Base-by-base conservation (phyloP, 2,797 vertebrate species). In the Anguilla pacifica region DNA sequence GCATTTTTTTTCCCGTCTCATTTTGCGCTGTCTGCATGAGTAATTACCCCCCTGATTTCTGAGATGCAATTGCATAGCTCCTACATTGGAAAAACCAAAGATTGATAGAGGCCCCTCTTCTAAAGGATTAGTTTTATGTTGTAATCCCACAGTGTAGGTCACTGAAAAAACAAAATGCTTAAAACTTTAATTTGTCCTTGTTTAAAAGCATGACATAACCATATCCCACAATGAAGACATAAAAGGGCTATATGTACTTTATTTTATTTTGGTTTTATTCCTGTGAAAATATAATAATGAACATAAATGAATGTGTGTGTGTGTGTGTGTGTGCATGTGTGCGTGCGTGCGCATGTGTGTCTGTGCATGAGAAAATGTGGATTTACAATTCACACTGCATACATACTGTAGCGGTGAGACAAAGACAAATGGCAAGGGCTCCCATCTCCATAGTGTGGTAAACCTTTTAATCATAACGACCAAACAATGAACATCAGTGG, bases 41-140 rank as follows among this genome's bases (percentile, higher is more conserved):
- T 98, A 98, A 99, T 99, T 98, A 97, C 97, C 96, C 95, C 94
- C 94, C 94, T 97, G 97, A 98, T 97, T 97, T 98, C 96, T 97
- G 97, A 99, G 97, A 97, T 97, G 96, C 96, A 96, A 96, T 97
- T 96, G 96, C 96, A 94, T 94, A 95, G 96, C 96, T 96, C 96
- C 97, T 94, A 96, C 96, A 96, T 96, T 96, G 96, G 96, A 97
- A 96, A 96, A 96, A 95, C 94, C 92, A 91, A 97, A 97, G 97
- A 97, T 97, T 97, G 96, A 98, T 97, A 95, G 96, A 96, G 96
- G 94, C 95, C 96, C 96, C 95, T 94, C 91, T 94, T 92, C 94
- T 95, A 95, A 96, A 97, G 95, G 95, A 96, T 95, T 96, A 95
- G 92, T 95, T 96, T 94, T 94, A 95, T 90, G 94, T 95, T 96